Conservation (phyloP, 2,113 vertebrate genomes). For the Illadopsis cleaveri region DNA sequence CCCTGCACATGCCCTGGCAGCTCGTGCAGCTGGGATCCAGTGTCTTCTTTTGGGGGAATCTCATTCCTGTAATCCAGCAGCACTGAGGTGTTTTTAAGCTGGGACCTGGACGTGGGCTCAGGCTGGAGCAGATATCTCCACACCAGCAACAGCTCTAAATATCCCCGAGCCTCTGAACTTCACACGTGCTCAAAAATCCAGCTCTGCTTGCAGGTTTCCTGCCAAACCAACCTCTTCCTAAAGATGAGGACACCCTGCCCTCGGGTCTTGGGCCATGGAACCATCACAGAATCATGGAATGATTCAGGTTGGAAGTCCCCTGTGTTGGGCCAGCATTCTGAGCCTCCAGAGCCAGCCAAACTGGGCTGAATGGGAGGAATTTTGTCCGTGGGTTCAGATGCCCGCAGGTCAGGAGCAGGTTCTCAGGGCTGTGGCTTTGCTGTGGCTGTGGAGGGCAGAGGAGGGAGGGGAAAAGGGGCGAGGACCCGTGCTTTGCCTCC, state of each 20-base stretch:
- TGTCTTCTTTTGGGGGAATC: neutral
- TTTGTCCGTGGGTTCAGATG: neutral
- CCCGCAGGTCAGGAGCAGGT: neutral
- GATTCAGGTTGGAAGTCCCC: neutral
- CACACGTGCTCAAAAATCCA: neutral
- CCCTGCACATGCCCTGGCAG: neutral
- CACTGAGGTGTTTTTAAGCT: fast-evolving
- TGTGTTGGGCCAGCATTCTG: neutral
- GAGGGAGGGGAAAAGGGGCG: neutral
- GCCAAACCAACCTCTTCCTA: neutral
- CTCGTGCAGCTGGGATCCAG: neutral
- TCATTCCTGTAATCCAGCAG: neutral
- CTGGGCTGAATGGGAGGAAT: neutral
- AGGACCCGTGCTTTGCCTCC: neutral
- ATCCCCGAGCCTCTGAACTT: neutral
- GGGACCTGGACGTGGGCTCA: neutral
- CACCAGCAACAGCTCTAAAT: neutral
- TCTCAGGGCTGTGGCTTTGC: neutral
- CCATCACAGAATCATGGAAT: too few species aligned
- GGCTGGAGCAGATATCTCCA: neutral
- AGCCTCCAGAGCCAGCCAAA: neutral
- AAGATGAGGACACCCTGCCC: neutral
- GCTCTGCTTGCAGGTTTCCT: neutral
- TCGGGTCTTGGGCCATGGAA: neutral
- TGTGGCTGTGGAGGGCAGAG: neutral